phyloP scores from a whole-genome alignment of 1,140 invertebrate genomes.

The Hesperophylax magnus region DNA sequence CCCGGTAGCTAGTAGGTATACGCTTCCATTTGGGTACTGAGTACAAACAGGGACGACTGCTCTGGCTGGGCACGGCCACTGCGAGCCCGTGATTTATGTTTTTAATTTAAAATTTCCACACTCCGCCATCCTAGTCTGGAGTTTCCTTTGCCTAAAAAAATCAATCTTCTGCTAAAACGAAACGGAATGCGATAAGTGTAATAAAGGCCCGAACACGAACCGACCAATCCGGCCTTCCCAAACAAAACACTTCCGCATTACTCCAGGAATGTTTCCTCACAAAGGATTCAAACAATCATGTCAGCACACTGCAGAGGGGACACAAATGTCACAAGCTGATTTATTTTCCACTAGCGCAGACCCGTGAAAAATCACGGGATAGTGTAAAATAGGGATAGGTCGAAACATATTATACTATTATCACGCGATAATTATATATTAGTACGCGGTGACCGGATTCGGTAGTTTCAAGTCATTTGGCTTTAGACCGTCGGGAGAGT shows the following conservation, averaged over 20 bases:
- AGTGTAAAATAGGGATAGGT: too few species aligned
- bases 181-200: constrained; percentile 48
- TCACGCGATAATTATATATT: too few species aligned
- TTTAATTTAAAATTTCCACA: constrained; percentile 57
- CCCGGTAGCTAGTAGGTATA: background rate
- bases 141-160: constrained; percentile 39
- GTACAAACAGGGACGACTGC: constrained; percentile 38
- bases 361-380: too few species aligned
- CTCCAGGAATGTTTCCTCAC: background rate
- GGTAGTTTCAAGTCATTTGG: too few species aligned
- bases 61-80: constrained; percentile 50
- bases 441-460: too few species aligned
- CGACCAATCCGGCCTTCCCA: background rate
- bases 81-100: constrained; percentile 56
- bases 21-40: background rate
- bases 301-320: too few species aligned
- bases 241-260: background rate
- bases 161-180: constrained; percentile 36
- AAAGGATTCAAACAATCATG: background rate
- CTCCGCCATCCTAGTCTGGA: constrained; percentile 35
- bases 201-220: constrained; percentile 15
- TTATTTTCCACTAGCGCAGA: too few species aligned
- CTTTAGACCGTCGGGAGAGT: too few species aligned
- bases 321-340: too few species aligned
- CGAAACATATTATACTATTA: too few species aligned